Percentiles rank a stretch among this genome's conserved stretches.
Evolutionary conservation across 2,888 invertebrate species (phyloP).

Genomic region (Philereme transversata): DNA sequence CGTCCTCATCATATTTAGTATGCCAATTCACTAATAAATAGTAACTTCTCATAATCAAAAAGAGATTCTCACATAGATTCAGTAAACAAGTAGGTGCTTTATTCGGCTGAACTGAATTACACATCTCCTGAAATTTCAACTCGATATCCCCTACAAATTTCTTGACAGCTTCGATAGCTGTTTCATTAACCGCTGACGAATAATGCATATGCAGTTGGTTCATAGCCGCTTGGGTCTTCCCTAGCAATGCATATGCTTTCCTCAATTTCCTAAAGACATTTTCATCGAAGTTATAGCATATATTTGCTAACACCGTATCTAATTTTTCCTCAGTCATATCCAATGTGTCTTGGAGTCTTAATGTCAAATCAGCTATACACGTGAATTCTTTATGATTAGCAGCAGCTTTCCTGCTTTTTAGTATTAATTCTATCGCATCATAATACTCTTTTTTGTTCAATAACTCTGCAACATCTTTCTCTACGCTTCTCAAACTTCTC

Average conservation of each 20-base stretch:
- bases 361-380: conserved; percentile 94
- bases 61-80: conserved; percentile 94
- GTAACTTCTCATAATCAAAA: conserved; percentile 92
- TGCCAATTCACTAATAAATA: conserved; percentile 92
- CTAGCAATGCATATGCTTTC: conserved; percentile 93
- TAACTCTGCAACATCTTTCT: conserved; percentile 91
- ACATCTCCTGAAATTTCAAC: conserved; percentile 91
- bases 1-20: conserved; percentile 74
- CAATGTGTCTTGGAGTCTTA: conserved; percentile 94
- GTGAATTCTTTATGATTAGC: conserved; percentile 93
- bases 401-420: conserved; percentile 94
- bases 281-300: conserved; percentile 89
- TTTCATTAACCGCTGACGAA: conserved; percentile 94
- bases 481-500: conserved; percentile 88
- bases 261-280: conserved; percentile 92
- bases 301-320: conserved; percentile 92
- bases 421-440: conserved; percentile 93
- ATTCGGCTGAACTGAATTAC: conserved; percentile 80
- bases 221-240: conserved; percentile 96
- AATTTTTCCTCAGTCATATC: conserved; percentile 96
- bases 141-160: conserved; percentile 70
- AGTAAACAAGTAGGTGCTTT: conserved; percentile 87
- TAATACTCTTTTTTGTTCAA: conserved; percentile 93
- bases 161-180: conserved; percentile 86
- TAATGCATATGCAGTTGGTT: conserved; percentile 98